These are phyloP conservation scores for Mirza zaza DNA, from an alignment of 2,113 vertebrate genomes.

Conservation along the genomic window DNA sequence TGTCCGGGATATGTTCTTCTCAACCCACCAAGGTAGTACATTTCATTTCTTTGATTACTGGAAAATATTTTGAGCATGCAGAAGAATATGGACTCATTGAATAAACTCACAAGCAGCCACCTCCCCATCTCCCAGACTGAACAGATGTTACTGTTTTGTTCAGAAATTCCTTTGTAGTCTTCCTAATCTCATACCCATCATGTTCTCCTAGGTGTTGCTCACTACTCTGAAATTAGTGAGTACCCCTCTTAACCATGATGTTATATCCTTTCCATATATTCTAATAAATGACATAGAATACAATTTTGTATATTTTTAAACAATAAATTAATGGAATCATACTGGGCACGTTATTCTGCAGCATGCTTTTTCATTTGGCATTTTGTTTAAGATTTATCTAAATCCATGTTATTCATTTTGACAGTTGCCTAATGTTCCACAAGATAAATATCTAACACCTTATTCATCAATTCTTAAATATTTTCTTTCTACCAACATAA, in stretches of 20 bases:
- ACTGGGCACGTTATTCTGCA: background rate
- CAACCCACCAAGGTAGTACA: background rate
- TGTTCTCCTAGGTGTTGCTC: background rate
- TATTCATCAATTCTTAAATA: background rate
- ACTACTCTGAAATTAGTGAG: background rate
- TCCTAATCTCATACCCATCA: background rate
- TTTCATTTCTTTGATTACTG: background rate
- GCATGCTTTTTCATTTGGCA: background rate
- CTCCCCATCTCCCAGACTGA: background rate
- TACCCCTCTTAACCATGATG: background rate
- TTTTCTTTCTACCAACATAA: background rate
- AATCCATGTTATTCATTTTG: slow-evolving; percentile 19
- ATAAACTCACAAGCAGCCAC: background rate
- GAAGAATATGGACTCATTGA: background rate
- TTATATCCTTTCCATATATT: background rate
- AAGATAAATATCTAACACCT: background rate
- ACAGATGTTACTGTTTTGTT: background rate
- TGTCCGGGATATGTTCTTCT: background rate
- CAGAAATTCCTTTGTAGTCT: background rate
- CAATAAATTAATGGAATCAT: background rate
- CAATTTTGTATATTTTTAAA: background rate
- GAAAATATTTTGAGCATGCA: background rate
- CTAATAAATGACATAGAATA: background rate
- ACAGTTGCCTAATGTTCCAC: slow-evolving; percentile 7
- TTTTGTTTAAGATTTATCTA: slow-evolving; percentile 41